phyloP scores from a whole-genome alignment of 1,140 invertebrate genomes.

The Onthophagus taurus region DNA sequence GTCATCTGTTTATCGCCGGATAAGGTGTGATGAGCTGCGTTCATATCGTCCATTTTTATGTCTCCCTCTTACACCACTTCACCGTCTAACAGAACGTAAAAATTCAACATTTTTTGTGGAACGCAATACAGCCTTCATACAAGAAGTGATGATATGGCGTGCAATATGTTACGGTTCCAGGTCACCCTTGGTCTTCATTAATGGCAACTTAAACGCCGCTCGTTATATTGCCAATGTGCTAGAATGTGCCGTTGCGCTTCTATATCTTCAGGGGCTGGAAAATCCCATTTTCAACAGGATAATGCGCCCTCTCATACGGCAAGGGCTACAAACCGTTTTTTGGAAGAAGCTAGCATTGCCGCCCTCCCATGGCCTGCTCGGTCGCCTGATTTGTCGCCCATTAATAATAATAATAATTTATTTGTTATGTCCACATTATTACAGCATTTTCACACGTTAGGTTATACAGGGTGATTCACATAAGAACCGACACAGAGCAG shows the following conservation, averaged over 20 bases:
- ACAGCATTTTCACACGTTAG: too few relatives aligned
- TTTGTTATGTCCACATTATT: too few relatives aligned
- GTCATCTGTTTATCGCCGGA: slow-evolving; percentile 1
- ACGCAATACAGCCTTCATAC: neutral
- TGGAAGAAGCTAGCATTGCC: slow-evolving; percentile 2
- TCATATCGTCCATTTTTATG: slow-evolving; percentile 2
- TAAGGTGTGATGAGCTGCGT: neutral
- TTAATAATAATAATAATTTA: too few relatives aligned
- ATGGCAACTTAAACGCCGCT: slow-evolving; percentile 1
- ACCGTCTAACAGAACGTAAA: slow-evolving; percentile 4
- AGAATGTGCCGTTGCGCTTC: slow-evolving; percentile 3
- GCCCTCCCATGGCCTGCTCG: too few relatives aligned
- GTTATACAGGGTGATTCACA: too few relatives aligned
- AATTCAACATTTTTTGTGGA: slow-evolving; percentile 2
- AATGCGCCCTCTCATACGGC: slow-evolving; percentile 4
- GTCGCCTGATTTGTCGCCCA: too few relatives aligned
- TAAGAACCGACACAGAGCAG: too few relatives aligned
- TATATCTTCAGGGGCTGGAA: slow-evolving; percentile 7
- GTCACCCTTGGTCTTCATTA: neutral
- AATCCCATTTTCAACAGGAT: slow-evolving; percentile 10
- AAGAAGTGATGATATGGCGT: slow-evolving; percentile 3
- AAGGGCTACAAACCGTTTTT: slow-evolving; percentile 2
- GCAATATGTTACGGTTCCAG: slow-evolving; percentile 1
- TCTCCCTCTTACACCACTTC: slow-evolving; percentile 1
- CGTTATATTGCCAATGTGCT: slow-evolving; percentile 7